Evolutionary conservation across 2,888 invertebrate genomes (phyloP), one percentile per base, ranked within the genome.

Genomic region (Leptinotarsa tumamoca): DNA sequence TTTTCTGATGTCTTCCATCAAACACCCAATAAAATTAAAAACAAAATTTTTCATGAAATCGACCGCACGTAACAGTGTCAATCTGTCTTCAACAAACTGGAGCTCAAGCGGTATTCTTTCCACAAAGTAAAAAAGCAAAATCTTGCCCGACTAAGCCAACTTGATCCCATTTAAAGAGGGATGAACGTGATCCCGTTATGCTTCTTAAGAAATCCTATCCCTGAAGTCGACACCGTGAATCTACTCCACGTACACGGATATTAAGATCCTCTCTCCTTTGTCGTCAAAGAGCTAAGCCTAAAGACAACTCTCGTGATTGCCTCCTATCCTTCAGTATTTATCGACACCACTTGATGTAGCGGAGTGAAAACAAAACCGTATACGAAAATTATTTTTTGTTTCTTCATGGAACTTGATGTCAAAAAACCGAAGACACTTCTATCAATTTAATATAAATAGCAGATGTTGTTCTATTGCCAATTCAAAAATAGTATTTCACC

Each of bases 151-250:
- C 83, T 87, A 87, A 87, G 87, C 83, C 85, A 78, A 83, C 79
- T 84, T 87, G 87, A 87, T 87, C 87, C 87, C 85, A 84, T 86
- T 87, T 88, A 87, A 88, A 87, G 87, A 87, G 87, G 88, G 88
- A 88, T 88, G 85, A 88, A 88, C 89, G 88, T 88, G 89, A 89
- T 89, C 87, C 88, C 87, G 88, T 88, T 88, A 88, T 87, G 86
- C 87, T 87, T 86, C 87, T 88, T 87, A 88, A 88, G 88, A 87
- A 88, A 88, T 87, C 84, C 85, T 88, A 88, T 87, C 88, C 87
- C 86, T 83, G 85, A 86, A 88, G 87, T 87, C 86, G 87, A 87
- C 49, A 56, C 70, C 58, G 43, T 56, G 33, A 43, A 54, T 49
- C 58, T 58, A 49, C 68, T 54, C 18, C 70, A 49, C 33, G 21